Conservation (phyloP, 2,888 invertebrate genomes). For the Aporophyla nigra region DNA sequence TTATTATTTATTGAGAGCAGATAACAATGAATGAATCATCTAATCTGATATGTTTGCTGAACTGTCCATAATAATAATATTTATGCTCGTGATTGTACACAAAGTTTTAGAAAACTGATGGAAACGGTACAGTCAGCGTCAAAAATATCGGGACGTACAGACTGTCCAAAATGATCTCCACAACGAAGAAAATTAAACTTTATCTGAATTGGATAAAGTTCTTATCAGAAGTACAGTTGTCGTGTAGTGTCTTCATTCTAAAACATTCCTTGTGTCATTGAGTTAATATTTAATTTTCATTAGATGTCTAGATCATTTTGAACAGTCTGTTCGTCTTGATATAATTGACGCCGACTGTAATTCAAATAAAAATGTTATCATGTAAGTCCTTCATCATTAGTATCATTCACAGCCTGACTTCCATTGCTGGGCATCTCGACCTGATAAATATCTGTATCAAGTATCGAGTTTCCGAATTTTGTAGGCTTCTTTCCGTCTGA, state of each 20-base stretch:
- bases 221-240: too few relatives aligned
- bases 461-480: constrained; percentile 4
- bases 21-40: neutral
- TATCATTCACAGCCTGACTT: neutral
- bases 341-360: too few relatives aligned
- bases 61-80: neutral
- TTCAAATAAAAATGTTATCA: neutral
- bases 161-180: too few relatives aligned
- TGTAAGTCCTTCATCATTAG: neutral
- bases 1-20: neutral
- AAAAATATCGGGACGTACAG: too few relatives aligned
- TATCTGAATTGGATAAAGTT: too few relatives aligned
- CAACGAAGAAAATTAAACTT: too few relatives aligned
- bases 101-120: neutral
- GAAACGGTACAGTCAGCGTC: neutral
- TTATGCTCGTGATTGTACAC: neutral
- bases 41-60: neutral
- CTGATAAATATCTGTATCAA: too few relatives aligned
- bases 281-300: too few relatives aligned
- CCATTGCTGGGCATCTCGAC: neutral
- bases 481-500: constrained; percentile 24
- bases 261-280: too few relatives aligned
- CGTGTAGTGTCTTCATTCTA: too few relatives aligned
- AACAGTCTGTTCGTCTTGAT: too few relatives aligned
- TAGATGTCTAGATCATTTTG: too few relatives aligned